Percentiles rank a stretch among this genome's conserved stretches.
phyloP scores from a whole-genome alignment of 2,113 vertebrate species.

The Eptatretus burgeri region DNA sequence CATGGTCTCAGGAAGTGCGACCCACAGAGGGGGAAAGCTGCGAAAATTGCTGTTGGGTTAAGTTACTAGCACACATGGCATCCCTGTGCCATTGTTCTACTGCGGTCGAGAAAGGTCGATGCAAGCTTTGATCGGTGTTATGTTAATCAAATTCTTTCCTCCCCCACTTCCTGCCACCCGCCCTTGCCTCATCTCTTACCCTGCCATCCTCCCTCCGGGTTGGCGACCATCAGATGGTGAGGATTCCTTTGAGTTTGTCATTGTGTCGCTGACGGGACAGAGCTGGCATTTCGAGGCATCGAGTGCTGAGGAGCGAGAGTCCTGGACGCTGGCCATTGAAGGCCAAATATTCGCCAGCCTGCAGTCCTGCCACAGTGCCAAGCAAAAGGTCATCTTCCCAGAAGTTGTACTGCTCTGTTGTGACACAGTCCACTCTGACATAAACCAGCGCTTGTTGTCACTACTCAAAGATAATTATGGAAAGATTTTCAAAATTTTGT shows the following conservation, averaged over 20 bases:
- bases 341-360: constrained; percentile 84
- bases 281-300: constrained; percentile 79
- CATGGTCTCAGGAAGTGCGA: no score
- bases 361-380: constrained; percentile 71
- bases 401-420: neutral
- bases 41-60: no score
- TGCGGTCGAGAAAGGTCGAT: no score
- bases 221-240: constrained; percentile 18
- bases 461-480: no score
- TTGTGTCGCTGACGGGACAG: constrained; percentile 73
- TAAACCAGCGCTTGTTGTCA: no score
- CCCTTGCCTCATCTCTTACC: neutral
- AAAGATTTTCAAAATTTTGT: no score
- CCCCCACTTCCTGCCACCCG: neutral
- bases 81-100: no score
- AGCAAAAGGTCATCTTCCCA: constrained; percentile 45
- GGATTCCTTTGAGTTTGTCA: constrained; percentile 71
- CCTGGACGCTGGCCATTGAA: constrained; percentile 75
- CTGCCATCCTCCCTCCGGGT: neutral
- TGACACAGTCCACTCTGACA: no score
- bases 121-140: no score
- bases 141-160: no score
- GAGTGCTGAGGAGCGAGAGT: constrained; percentile 59
- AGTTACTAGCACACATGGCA: no score
- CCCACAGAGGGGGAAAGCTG: no score